A percentile compares a stretch with the other conserved stretches of the same genome.
These are phyloP conservation scores for Drosophila orosa DNA, from an alignment of 1,140 invertebrate genomes.

Conservation along the genomic window DNA sequence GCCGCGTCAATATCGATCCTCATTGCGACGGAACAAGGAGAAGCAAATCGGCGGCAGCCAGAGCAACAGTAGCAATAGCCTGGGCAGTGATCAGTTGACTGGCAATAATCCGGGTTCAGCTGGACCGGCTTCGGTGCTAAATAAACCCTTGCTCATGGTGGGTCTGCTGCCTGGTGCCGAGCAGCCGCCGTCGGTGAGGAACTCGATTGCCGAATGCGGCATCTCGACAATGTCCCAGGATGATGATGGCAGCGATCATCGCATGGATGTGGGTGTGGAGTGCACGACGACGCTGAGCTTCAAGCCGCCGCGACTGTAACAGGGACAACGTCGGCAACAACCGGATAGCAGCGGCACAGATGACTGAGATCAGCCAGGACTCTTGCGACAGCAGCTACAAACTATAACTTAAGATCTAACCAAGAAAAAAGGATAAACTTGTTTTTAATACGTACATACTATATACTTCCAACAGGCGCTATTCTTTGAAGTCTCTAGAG, in stretches of 20 bases:
- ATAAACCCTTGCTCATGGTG: constrained; percentile 69
- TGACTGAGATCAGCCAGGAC: constrained; percentile 37
- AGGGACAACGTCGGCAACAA: constrained; percentile 31
- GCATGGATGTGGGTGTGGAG: constrained; percentile 64
- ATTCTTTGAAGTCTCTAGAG: background rate
- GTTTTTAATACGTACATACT: constrained; percentile 20
- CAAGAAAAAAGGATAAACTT: constrained; percentile 10
- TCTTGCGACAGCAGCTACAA: constrained; percentile 22
- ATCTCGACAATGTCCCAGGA: constrained; percentile 25
- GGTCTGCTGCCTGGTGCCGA: constrained; percentile 67
- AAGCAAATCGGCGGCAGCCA: constrained; percentile 84
- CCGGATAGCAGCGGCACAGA: constrained; percentile 1
- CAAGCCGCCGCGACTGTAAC: constrained; percentile 75
- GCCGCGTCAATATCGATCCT: constrained; percentile 88
- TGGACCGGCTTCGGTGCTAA: constrained; percentile 34
- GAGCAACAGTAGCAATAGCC: constrained; percentile 75
- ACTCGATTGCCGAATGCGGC: constrained; percentile 77
- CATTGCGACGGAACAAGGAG: constrained; percentile 89
- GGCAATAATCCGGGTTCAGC: constrained; percentile 23
- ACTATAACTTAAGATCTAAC: constrained; percentile 35
- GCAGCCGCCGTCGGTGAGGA: constrained; percentile 71
- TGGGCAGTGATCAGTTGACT: constrained; percentile 59
- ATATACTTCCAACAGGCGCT: constrained; percentile 27
- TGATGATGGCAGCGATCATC: constrained; percentile 31
- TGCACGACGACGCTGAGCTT: constrained; percentile 70